Conservation (phyloP, 2,797 vertebrate genomes). For the Poecilia velifera region DNA sequence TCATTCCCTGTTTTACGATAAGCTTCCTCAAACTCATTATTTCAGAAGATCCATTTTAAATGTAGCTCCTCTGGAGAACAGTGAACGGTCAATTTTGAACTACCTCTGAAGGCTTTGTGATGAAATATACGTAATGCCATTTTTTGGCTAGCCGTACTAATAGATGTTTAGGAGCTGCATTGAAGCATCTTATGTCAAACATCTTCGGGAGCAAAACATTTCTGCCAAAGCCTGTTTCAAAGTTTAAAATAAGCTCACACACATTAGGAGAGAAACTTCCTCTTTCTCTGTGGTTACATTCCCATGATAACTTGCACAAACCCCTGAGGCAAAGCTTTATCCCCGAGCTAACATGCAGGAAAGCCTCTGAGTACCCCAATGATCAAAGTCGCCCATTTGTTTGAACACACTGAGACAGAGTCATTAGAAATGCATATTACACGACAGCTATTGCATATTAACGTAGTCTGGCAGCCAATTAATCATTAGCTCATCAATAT, state of each 20-base stretch:
- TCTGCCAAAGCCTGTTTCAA: background rate
- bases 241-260: constrained; percentile 20
- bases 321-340: constrained; percentile 66
- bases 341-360: constrained; percentile 76
- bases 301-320: constrained; percentile 65
- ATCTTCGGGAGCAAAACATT: constrained; percentile 16
- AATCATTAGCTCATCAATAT: constrained; percentile 99
- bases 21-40: background rate
- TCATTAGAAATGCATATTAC: constrained; percentile 99
- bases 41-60: background rate
- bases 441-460: constrained; percentile 98
- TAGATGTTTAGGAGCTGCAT: background rate
- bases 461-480: constrained; percentile 96
- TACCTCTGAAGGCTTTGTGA: too few species aligned
- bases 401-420: constrained; percentile 93
- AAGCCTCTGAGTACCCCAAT: constrained; percentile 77
- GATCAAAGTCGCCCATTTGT: constrained; percentile 90
- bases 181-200: constrained; percentile 17
- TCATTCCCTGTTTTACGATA: background rate
- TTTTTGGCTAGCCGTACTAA: background rate
- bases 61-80: background rate
- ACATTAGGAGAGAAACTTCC: constrained; percentile 38
- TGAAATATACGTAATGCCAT: background rate
- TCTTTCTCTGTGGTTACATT: constrained; percentile 52
- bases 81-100: background rate